These are phyloP conservation scores for Pogonocichla stellata DNA, from an alignment of 2,113 vertebrate species.

Conservation along the genomic window DNA sequence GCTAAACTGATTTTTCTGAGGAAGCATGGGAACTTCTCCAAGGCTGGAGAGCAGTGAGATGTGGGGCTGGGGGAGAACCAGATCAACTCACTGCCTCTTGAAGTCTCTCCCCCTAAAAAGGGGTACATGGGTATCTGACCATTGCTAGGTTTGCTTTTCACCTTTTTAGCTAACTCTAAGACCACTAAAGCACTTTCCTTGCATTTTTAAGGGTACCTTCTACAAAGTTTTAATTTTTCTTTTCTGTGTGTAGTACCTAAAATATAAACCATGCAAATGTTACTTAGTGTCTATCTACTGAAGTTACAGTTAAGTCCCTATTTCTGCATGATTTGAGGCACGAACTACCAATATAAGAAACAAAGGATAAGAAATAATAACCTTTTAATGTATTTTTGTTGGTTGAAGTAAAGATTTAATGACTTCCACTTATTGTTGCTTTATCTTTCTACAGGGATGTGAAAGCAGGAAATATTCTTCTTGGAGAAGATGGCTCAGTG, in stretches of 20 bases:
- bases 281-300: neutral
- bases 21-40: neutral
- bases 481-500: slow-evolving; percentile 94
- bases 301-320: neutral
- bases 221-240: neutral
- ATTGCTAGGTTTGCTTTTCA: neutral
- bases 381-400: neutral
- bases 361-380: neutral
- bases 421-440: slow-evolving; percentile 24
- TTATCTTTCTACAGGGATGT: slow-evolving; percentile 84
- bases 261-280: neutral
- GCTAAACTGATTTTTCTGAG: neutral
- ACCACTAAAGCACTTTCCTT: neutral
- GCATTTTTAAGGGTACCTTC: neutral
- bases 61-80: neutral
- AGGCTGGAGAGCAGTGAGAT: neutral
- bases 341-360: neutral
- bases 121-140: neutral
- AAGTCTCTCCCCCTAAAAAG: rapidly evolving
- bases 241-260: neutral
- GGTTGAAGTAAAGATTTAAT: neutral
- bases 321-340: neutral
- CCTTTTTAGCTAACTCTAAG: neutral
- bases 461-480: slow-evolving; percentile 96
- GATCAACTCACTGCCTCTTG: rapidly evolving